Evolutionary conservation across 23 tunicate species (phyloP), one percentile per base, ranked within the genome.

Genomic region (Pegea sp.): DNA sequence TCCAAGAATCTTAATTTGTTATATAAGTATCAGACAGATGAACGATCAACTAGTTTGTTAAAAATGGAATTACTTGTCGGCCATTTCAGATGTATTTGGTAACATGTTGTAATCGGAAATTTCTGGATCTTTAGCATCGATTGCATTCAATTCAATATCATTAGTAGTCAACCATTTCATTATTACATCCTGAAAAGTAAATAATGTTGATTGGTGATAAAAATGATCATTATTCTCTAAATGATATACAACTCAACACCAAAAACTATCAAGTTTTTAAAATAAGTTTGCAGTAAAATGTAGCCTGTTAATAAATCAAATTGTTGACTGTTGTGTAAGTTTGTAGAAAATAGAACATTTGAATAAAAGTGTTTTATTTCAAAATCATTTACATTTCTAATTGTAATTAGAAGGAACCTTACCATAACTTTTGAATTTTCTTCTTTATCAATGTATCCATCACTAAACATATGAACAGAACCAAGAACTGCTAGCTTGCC

Each of bases 401-500:
- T n/a, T n/a, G n/a, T n/a, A n/a, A n/a, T n/a, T n/a, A n/a, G 3
- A 3, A 53, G 28, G 54, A 57, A 34, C 49, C 63, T 29, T 58
- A 84, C 95, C 90, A 77, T 77, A 34, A 89, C 91, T 66, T 61
- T 60, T 6, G 68, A 29, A 66, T 89, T 89, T 61, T 89, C 90
- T 42, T 89, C 98, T 53, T 76, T 89, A 38, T 89, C 88, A 3
- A 89, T n/a, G 34, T 71, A 89, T 31, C 73, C 74, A 57, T 89
- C 98, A 29, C 68, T 67, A 56, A 89, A 89, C 71, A 89, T 89
- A 33, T 89, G 76, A 26, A 65, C 98, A 3, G 98, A 89, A 1
- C 98, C 98, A n/a, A 89, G 49, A 20, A 89, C 98, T 22, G 81
- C 90, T 19, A 89, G 66, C 62, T 89, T 89, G 3, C 98, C 98